A percentile compares a stretch with the other conserved stretches of the same genome.
These are phyloP conservation scores for Ariolimax columbianus DNA, from an alignment of 2,888 invertebrate species.

Conservation along the genomic window DNA sequence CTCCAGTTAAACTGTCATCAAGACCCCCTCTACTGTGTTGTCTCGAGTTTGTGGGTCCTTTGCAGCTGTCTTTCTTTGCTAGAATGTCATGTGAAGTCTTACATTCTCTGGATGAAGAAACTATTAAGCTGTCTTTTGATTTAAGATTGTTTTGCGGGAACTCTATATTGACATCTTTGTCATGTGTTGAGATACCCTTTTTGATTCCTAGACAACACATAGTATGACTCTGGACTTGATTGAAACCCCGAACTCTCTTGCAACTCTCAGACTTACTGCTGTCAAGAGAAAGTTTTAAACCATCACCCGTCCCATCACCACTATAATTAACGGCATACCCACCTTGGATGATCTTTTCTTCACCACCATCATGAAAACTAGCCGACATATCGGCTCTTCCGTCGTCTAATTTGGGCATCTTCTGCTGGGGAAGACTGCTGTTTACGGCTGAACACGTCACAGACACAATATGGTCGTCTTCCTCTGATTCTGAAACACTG, in stretches of 20 bases:
- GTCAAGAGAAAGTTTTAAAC: not conserved
- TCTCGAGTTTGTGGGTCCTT: not conserved
- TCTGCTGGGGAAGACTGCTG: not conserved
- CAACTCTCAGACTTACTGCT: not conserved
- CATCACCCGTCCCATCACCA: conserved; percentile 32
- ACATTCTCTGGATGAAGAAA: not conserved
- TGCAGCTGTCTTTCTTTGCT: not conserved
- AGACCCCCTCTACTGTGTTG: not conserved
- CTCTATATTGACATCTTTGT: not conserved
- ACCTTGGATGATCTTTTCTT: conserved; percentile 20
- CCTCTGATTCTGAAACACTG: conserved; percentile 8
- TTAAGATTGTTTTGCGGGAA: not conserved
- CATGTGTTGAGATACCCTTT: not conserved
- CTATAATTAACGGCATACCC: conserved; percentile 36
- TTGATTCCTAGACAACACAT: not conserved
- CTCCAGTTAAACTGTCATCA: conserved; percentile 45
- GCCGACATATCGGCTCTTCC: not conserved
- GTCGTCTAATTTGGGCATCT: not conserved
- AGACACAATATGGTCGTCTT: not conserved
- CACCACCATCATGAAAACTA: not conserved
- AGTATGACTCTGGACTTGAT: not conserved
- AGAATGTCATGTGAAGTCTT: not conserved
- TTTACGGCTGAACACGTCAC: conserved; percentile 3
- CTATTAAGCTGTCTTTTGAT: not conserved
- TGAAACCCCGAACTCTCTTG: not conserved